phyloP scores from a whole-genome alignment of 1,140 invertebrate genomes.

The Teleogryllus occipitalis region DNA sequence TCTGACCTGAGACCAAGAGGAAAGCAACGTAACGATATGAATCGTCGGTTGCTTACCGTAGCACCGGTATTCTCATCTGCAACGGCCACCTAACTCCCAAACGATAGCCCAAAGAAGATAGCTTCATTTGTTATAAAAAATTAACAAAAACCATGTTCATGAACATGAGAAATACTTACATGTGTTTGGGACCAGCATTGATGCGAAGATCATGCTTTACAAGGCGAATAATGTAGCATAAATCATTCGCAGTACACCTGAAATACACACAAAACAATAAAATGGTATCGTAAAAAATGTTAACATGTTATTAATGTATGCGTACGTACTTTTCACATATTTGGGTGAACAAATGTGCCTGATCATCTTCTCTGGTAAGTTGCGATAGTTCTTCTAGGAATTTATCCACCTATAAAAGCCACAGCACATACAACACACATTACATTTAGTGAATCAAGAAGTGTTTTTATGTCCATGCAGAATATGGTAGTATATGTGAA shows the following conservation, averaged over 20 bases:
- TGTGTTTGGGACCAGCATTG: slow-evolving; percentile 85
- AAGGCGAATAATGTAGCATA: slow-evolving; percentile 77
- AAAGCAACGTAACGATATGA: too few relatives aligned
- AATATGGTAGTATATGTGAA: not conserved
- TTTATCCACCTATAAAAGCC: slow-evolving; percentile 51
- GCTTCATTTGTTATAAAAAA: too few relatives aligned
- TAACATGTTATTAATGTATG: not conserved
- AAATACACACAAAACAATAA: slow-evolving; percentile 27
- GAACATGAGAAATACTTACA: slow-evolving; percentile 43
- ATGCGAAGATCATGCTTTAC: slow-evolving; percentile 88
- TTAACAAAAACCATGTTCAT: too few relatives aligned
- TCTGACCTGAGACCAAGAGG: too few relatives aligned
- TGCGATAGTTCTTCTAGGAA: slow-evolving; percentile 63
- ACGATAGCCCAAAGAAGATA: too few relatives aligned
- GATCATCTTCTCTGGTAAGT: slow-evolving; percentile 81
- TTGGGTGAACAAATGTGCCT: slow-evolving; percentile 62
- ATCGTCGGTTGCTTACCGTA: too few relatives aligned
- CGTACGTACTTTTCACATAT: slow-evolving; percentile 51
- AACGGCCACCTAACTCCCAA: too few relatives aligned
- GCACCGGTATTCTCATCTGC: too few relatives aligned
- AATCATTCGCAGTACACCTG: slow-evolving; percentile 73
- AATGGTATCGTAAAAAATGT: slow-evolving; percentile 2
- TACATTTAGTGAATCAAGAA: not conserved
- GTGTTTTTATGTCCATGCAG: not conserved
- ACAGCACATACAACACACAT: not conserved